Evolutionary conservation across 2,797 vertebrate genomes (phyloP), one percentile per base, ranked within the genome.

Genomic region (Odontamblyopus rebecca): DNA sequence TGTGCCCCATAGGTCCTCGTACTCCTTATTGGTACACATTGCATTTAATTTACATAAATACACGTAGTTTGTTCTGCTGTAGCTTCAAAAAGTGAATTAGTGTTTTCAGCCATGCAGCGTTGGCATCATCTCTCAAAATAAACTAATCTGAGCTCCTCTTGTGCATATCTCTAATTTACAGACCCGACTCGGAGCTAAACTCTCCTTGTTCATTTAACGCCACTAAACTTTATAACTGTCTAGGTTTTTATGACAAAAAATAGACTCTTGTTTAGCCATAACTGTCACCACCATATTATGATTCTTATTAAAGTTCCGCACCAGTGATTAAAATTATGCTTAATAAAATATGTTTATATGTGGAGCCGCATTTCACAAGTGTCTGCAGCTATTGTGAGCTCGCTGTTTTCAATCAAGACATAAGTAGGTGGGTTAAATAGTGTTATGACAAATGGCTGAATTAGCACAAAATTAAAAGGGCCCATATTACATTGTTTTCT

Each of bases 141-240:
- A 77, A 81, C 71, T 77, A 62, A 71, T 79, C 70, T 73, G 16
- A 71, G 60, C 72, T 26, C 3, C 61, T 67, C 56, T 26, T 74
- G 44, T 75, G 70, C 79, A 77, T 72, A 74, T 74, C 67, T 86
- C 84, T 78, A 77, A 80, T 78, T 78, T 77, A 32, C 80, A 74
- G 73, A 72, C 51, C 69, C 60, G 61, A 81, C 68, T 69, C 64
- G 1, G 70, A 81, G 76, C 71, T 69, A 71, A 67, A 71, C 30
- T 76, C 65, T 71, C 54, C 48, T 75, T 72, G 74, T 85, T 84
- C 30, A 74, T 78, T 77, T 79, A 18, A 29, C 73, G 68, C 67
- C 82, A 61, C n/a, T 79, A 81, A 82, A 84, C 76, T 82, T 85
- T 83, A 83, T 67, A 66, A 69, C 61, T 44, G 57, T 70, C 68